These are phyloP conservation scores for Trialeurodes vaporariorum DNA, from an alignment of 1,140 invertebrate species.

Conservation along the genomic window DNA sequence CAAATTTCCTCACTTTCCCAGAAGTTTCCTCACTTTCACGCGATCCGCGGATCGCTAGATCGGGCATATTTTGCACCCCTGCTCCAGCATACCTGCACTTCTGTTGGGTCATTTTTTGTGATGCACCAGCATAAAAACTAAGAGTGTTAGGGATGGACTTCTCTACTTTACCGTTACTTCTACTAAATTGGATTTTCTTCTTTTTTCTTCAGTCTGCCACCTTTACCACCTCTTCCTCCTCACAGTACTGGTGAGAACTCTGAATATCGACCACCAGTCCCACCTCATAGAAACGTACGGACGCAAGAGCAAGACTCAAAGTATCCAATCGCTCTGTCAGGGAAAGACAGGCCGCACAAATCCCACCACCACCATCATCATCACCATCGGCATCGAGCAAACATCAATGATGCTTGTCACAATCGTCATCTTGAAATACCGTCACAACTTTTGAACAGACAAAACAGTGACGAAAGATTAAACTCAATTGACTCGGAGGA, in stretches of 20 bases:
- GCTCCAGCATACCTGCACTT: no score
- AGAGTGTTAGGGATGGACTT: no score
- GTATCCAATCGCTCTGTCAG: slow-evolving; percentile 2
- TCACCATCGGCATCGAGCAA: slow-evolving; percentile 31
- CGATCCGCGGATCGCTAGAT: no score
- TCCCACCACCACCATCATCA: slow-evolving; percentile 32
- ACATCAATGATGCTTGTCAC: slow-evolving; percentile 5
- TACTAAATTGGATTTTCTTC: slow-evolving; percentile 8
- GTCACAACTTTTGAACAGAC: slow-evolving; percentile 16
- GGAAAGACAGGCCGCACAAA: slow-evolving; percentile 10
- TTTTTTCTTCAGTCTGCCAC: slow-evolving; percentile 11
- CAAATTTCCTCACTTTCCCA: no score
- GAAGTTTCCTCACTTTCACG: no score
- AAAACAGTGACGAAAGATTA: not conserved
- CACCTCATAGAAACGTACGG: slow-evolving; percentile 65
- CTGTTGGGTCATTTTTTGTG: no score
- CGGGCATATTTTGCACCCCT: no score
- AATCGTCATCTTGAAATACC: not conserved
- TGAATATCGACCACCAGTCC: slow-evolving; percentile 72
- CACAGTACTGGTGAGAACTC: slow-evolving; percentile 37
- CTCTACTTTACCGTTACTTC: no score
- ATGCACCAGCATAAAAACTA: no score
- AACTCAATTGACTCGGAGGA: not conserved
- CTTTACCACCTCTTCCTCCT: slow-evolving; percentile 41
- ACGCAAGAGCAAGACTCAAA: slow-evolving; percentile 30